Conservation (phyloP, 2,888 invertebrate genomes). For the Neoscelio sp. region DNA sequence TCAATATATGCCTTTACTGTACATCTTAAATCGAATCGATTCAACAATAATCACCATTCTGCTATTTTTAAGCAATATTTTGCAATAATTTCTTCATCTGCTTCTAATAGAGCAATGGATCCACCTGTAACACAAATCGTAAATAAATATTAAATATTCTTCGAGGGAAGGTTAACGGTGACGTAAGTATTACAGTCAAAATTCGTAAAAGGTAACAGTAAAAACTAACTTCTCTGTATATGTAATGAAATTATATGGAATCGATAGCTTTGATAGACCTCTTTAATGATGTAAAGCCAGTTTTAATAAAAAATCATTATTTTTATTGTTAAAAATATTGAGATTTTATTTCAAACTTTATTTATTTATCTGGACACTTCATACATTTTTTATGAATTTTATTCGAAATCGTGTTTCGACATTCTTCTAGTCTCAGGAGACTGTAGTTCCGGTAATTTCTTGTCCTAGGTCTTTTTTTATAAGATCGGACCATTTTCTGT, state of each 20-base stretch:
- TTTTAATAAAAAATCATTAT: not conserved
- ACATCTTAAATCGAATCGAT: constrained; percentile 14
- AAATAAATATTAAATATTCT: not conserved
- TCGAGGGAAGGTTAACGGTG: no score
- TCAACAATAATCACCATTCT: constrained; percentile 26
- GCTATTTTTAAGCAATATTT: not conserved
- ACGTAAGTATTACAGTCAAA: no score
- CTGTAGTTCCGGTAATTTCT: constrained; percentile 5
- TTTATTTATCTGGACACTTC: not conserved
- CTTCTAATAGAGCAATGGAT: constrained; percentile 5
- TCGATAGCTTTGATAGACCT: no score
- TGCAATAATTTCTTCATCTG: not conserved
- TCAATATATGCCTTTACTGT: constrained; percentile 31
- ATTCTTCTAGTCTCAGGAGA: not conserved
- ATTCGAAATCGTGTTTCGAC: constrained; percentile 32
- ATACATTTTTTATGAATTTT: constrained; percentile 23
- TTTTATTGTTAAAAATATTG: not conserved
- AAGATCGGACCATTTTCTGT: constrained; percentile 3
- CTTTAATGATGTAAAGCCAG: no score
- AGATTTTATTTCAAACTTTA: not conserved
- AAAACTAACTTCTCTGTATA: no score
- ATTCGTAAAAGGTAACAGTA: no score
- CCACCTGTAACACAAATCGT: not conserved
- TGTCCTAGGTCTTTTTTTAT: constrained; percentile 2
- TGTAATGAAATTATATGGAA: no score